These are phyloP conservation scores for Pteromalus puparum DNA, from an alignment of 1,140 invertebrate genomes.

Conservation along the genomic window DNA sequence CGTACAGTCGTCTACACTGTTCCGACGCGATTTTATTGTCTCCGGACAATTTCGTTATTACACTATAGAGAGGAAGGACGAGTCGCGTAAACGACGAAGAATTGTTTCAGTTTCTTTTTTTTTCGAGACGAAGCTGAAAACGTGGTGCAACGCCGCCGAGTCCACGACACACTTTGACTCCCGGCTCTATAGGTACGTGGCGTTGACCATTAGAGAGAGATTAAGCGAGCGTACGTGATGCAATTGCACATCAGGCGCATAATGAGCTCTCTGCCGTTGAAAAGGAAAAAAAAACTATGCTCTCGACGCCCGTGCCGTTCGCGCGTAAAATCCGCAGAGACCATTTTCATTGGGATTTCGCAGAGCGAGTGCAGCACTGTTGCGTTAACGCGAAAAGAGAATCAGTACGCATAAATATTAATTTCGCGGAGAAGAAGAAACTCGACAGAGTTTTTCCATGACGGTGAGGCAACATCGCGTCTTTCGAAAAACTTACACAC, in stretches of 20 bases:
- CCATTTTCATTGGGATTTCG: not conserved
- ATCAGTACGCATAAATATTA: not conserved
- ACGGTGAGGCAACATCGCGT: not conserved
- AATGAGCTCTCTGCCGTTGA: not conserved
- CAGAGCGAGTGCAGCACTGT: not conserved
- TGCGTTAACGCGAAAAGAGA: not conserved
- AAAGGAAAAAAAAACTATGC: not conserved
- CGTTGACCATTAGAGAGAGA: slow-evolving; percentile 14
- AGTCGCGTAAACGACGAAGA: no score
- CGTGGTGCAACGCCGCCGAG: not conserved
- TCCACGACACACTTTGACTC: not conserved
- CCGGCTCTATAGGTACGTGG: not conserved
- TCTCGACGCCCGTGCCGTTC: not conserved
- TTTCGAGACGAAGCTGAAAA: not conserved
- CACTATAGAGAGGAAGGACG: not conserved
- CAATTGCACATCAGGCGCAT: not conserved
- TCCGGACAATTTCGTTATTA: not conserved
- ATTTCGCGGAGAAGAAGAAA: not conserved
- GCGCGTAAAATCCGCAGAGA: not conserved
- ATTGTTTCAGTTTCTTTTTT: not conserved
- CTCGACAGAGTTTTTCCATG: not conserved
- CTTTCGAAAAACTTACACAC: no score
- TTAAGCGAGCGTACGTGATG: slow-evolving; percentile 10
- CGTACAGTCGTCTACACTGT: not conserved
- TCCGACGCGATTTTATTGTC: not conserved